Percentiles rank a stretch among this genome's conserved stretches.
phyloP scores from a whole-genome alignment of 2,797 vertebrate species.

The Mus caroli region DNA sequence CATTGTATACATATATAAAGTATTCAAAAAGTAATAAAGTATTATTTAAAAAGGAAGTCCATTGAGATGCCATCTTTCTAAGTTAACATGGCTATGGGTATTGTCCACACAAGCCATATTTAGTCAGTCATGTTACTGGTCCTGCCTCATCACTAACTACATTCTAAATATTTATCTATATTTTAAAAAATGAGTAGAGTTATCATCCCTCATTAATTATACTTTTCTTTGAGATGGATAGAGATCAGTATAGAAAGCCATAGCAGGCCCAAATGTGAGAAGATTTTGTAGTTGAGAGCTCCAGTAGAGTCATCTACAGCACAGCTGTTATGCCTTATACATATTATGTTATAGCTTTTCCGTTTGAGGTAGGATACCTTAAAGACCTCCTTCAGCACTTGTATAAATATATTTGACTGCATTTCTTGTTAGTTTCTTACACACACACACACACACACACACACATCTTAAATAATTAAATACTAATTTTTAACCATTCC shows the following conservation, averaged over 20 bases:
- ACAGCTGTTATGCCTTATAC: not conserved
- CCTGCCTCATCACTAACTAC: not conserved
- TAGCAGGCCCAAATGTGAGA: not conserved
- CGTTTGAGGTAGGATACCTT: not conserved
- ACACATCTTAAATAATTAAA: not conserved
- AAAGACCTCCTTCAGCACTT: not conserved
- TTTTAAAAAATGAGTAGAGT: not conserved
- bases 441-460: not conserved
- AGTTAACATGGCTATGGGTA: not conserved
- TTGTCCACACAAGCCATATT: not conserved
- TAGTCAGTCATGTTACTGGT: not conserved
- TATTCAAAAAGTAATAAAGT: not conserved
- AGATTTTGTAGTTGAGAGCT: not conserved
- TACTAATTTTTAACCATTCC: not conserved
- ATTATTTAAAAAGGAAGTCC: not conserved
- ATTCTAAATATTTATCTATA: not conserved
- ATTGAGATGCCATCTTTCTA: not conserved
- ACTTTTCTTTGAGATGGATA: not conserved
- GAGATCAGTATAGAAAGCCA: not conserved
- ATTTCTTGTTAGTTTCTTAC: slow-evolving; percentile 1
- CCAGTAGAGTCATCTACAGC: too few species aligned
- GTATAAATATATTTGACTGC: not conserved
- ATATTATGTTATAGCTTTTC: not conserved
- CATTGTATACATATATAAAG: not conserved
- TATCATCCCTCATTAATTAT: not conserved